These are phyloP conservation scores for Macrocentrus cingulum DNA, from an alignment of 1,140 invertebrate genomes.

Conservation along the genomic window DNA sequence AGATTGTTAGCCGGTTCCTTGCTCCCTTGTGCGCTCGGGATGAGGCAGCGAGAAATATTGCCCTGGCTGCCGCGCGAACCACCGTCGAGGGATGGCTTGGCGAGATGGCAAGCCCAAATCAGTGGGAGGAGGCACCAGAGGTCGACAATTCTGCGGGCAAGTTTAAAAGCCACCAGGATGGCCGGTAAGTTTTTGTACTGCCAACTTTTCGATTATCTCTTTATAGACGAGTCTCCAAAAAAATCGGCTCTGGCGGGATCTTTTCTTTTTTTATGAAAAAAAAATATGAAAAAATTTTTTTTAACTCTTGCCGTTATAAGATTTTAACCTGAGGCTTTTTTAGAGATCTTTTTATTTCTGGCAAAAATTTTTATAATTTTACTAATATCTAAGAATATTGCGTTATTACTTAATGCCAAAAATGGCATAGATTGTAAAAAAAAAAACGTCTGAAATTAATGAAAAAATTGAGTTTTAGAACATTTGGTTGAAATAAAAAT, in stretches of 20 bases:
- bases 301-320: too few relatives aligned
- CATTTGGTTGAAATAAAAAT: too few relatives aligned
- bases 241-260: too few relatives aligned
- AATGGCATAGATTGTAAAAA: too few relatives aligned
- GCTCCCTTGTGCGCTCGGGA: slow-evolving; percentile 60
- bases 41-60: slow-evolving; percentile 59
- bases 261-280: too few relatives aligned
- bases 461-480: too few relatives aligned
- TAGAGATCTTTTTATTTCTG: slow-evolving; percentile 10
- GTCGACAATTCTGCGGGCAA: slow-evolving; percentile 36
- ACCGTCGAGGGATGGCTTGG: slow-evolving; percentile 64
- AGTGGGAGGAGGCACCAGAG: slow-evolving; percentile 41
- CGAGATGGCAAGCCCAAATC: slow-evolving; percentile 58
- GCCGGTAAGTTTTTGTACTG: slow-evolving; percentile 44
- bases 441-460: too few relatives aligned
- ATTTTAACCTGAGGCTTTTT: neutral
- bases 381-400: too few relatives aligned
- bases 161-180: slow-evolving; percentile 43
- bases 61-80: slow-evolving; percentile 59
- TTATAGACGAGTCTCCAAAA: too few relatives aligned
- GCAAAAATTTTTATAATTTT: neutral
- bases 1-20: slow-evolving; percentile 60
- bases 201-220: too few relatives aligned
- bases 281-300: too few relatives aligned
- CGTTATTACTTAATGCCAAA: too few relatives aligned